phyloP scores from a whole-genome alignment of 2,888 invertebrate genomes.

The Caenorhabditis sp. region DNA sequence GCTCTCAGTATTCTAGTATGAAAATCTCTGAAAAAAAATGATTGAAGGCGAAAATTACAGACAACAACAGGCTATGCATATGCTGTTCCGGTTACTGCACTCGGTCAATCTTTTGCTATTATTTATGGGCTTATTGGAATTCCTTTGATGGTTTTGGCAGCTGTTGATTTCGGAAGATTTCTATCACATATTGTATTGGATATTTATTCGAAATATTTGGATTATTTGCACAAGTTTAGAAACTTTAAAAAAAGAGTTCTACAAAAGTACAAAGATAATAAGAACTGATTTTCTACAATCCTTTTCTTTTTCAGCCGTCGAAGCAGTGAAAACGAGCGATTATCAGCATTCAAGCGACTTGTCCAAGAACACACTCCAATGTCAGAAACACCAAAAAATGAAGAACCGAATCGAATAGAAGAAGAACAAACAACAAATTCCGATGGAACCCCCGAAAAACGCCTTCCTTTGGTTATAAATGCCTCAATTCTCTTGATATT shows the following conservation, averaged over 20 bases:
- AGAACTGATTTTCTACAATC: background rate
- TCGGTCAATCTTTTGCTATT: slow-evolving; percentile 66
- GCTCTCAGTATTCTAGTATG: slow-evolving; percentile 69
- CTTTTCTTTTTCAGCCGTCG: slow-evolving; percentile 2
- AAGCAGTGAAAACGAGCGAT: slow-evolving; percentile 19
- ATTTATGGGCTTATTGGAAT: slow-evolving; percentile 66
- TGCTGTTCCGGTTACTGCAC: slow-evolving; percentile 62
- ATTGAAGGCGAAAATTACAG: slow-evolving; percentile 25
- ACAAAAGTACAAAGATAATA: background rate
- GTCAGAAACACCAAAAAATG: slow-evolving; percentile 17
- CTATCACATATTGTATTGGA: slow-evolving; percentile 66
- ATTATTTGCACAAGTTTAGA: slow-evolving; percentile 28
- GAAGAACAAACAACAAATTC: slow-evolving; percentile 26
- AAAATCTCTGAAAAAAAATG: too few relatives aligned
- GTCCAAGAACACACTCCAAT: slow-evolving; percentile 20
- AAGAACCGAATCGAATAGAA: slow-evolving; percentile 13
- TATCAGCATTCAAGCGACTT: slow-evolving; percentile 27
- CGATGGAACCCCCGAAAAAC: slow-evolving; percentile 44
- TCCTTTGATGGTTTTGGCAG: slow-evolving; percentile 69
- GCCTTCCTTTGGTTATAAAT: slow-evolving; percentile 69
- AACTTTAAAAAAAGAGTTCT: slow-evolving; percentile 21
- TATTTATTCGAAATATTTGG: slow-evolving; percentile 58
- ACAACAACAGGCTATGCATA: slow-evolving; percentile 69
- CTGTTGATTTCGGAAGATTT: slow-evolving; percentile 70
- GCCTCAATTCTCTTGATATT: slow-evolving; percentile 70